Conservation (phyloP, 2,888 invertebrate genomes). For the Lasioglossum malachurum region DNA sequence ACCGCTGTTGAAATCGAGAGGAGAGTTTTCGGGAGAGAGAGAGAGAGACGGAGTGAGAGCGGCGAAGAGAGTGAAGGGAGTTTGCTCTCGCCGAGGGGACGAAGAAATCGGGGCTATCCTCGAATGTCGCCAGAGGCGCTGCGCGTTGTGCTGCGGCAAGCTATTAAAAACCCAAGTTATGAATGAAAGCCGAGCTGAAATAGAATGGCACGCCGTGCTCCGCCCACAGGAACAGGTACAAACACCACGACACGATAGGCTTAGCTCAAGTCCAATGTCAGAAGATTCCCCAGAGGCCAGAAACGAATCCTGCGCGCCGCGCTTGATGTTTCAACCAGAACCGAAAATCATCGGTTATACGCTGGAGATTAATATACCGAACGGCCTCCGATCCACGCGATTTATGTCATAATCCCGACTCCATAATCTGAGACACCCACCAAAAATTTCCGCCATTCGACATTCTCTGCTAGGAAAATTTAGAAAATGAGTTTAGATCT, state of each 20-base stretch:
- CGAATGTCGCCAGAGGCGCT: conserved; percentile 73
- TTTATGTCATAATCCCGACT: neutral
- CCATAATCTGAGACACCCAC: neutral
- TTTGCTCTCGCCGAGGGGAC: conserved; percentile 41
- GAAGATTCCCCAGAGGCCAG: conserved; percentile 61
- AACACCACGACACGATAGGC: conserved; percentile 65
- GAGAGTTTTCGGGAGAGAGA: conserved; percentile 2
- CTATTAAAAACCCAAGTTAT: conserved; percentile 84
- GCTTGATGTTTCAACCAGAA: conserved; percentile 33
- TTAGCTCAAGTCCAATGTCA: conserved; percentile 67
- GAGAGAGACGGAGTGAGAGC: neutral
- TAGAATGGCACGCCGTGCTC: conserved; percentile 83
- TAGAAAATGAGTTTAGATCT: neutral
- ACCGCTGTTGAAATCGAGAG: neutral
- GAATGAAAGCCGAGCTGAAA: conserved; percentile 84
- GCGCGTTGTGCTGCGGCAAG: conserved; percentile 72
- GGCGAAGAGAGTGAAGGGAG: neutral
- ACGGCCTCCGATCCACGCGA: neutral
- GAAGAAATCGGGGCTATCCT: conserved; percentile 63
- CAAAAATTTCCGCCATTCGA: neutral
- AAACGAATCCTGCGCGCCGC: conserved; percentile 39
- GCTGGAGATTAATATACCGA: neutral
- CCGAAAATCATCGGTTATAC: conserved; percentile 25
- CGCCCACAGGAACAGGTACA: conserved; percentile 79
- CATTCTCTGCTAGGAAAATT: neutral